Base-by-base conservation (phyloP, 2,113 vertebrate species). In the Todiramphus saurophagus region DNA sequence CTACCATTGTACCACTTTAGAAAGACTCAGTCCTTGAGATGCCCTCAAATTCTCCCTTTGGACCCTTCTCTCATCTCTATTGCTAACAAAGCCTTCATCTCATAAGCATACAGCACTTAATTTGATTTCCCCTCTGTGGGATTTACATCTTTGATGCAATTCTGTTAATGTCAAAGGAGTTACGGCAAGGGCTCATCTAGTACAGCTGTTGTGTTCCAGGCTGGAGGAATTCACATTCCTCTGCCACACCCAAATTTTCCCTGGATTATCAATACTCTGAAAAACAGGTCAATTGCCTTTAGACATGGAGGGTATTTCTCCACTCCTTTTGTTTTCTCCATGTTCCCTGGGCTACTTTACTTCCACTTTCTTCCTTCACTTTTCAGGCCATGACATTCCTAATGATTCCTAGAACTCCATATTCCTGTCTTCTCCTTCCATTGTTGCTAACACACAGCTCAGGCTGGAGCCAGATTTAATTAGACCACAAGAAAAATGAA, bases 401-500 rank as follows among this genome's bases (percentile, higher is more conserved):
- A 48, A 79, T 2, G 7, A 81, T 94, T 96, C 90, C 94, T 97
- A 88, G 90, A 96, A 84, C 78, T 93, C 77, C 3, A 6, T 59
- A 94, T 87, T 94, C 77, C 62, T 87, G 56, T 86, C 90, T 95
- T 53, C 80, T 96, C 73, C 74, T 91, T 13, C 41, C 5, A 8
- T 87, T 94, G 70, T 75, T 96, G 58, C 83, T 94, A 89, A 89
- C 33, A 87, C 70, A 84, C 35, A 91, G 18, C 80, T 93, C 92
- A 60, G 89, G 94, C 94, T 96, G 94, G 95, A 96, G 96, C 95
- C 87, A 1, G 86, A 94, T 89, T 96, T 96, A 97, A 97, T 95
- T 94, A 96, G 74, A 96, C 95, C 91, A 89, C 96, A 96, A 95
- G 93, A 94, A 95, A 97, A 95, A 95, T 87, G 86, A 96, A 92